Evolutionary conservation across 1,140 invertebrate species (phyloP).

Genomic region (Phymastichus coffea): DNA sequence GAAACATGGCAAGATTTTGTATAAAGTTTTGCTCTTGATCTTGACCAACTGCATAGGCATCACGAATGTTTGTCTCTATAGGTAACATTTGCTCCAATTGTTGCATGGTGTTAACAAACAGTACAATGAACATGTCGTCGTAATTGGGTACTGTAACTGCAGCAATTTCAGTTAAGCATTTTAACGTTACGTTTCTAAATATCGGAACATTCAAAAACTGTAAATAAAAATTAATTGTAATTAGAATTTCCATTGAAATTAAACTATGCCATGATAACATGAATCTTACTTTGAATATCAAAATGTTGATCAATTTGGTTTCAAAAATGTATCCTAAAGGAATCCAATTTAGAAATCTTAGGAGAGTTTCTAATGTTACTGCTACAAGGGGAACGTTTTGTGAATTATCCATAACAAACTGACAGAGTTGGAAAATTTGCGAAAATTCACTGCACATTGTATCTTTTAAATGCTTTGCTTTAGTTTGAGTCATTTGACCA

Average conservation of each 20-base stretch:
- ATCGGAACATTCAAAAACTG: conserved; percentile 95
- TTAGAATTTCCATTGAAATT: neutral
- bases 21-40: conserved; percentile 99
- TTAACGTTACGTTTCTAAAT: conserved; percentile 97
- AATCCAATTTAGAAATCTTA: conserved; percentile 99
- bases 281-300: conserved; percentile 82
- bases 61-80: conserved; percentile 85
- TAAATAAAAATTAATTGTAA: conserved; percentile 38
- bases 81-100: conserved; percentile 92
- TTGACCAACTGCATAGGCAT: conserved; percentile 87
- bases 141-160: conserved; percentile 85
- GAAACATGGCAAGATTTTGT: conserved; percentile 95
- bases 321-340: conserved; percentile 99
- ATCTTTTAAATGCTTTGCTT: conserved; percentile 98
- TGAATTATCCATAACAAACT: conserved; percentile 97
- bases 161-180: conserved; percentile 98
- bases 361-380: conserved; percentile 91
- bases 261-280: no score
- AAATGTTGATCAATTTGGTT: conserved; percentile 92
- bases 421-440: conserved; percentile 96
- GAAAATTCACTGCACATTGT: conserved; percentile 99
- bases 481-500: conserved; percentile 97
- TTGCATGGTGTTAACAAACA: conserved; percentile 89
- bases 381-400: conserved; percentile 93
- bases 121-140: conserved; percentile 85